A percentile compares a stretch with the other conserved stretches of the same genome.
Evolutionary conservation across 2,797 vertebrate genomes (phyloP).

Genomic region (Pelobates cultripes): DNA sequence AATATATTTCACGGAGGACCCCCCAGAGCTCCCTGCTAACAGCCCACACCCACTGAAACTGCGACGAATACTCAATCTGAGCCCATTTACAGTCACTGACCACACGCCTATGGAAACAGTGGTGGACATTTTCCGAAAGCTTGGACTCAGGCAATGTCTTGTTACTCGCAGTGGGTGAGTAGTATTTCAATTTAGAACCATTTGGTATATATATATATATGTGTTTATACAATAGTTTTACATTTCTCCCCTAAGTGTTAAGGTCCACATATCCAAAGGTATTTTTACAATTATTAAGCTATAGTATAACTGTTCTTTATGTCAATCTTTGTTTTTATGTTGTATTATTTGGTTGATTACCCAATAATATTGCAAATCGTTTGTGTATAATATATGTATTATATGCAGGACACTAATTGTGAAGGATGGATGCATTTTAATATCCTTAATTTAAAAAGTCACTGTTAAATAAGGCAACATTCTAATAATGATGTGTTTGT

Average conservation of each 20-base stretch:
- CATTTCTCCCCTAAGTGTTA: not conserved
- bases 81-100: conserved; percentile 97
- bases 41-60: conserved; percentile 92
- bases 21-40: conserved; percentile 85
- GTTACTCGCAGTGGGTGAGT: conserved; percentile 94
- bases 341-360: too few relatives aligned
- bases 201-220: not conserved
- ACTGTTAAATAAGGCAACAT: too few relatives aligned
- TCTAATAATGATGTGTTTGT: too few relatives aligned
- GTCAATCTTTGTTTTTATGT: too few relatives aligned
- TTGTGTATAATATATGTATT: too few relatives aligned
- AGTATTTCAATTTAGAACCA: not conserved
- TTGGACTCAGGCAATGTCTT: conserved; percentile 94
- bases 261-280: not conserved
- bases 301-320: too few relatives aligned
- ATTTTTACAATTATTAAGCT: not conserved
- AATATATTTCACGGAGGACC: conserved; percentile 93
- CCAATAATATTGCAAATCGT: too few relatives aligned
- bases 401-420: too few relatives aligned
- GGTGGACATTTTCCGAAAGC: conserved; percentile 96
- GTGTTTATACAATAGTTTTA: not conserved
- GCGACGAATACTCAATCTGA: conserved; percentile 91
- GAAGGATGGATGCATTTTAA: too few relatives aligned
- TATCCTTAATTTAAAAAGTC: too few relatives aligned
- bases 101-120: conserved; percentile 98